These are phyloP conservation scores for Ardeotis arabs DNA, from an alignment of 2,113 vertebrate genomes.

Conservation along the genomic window DNA sequence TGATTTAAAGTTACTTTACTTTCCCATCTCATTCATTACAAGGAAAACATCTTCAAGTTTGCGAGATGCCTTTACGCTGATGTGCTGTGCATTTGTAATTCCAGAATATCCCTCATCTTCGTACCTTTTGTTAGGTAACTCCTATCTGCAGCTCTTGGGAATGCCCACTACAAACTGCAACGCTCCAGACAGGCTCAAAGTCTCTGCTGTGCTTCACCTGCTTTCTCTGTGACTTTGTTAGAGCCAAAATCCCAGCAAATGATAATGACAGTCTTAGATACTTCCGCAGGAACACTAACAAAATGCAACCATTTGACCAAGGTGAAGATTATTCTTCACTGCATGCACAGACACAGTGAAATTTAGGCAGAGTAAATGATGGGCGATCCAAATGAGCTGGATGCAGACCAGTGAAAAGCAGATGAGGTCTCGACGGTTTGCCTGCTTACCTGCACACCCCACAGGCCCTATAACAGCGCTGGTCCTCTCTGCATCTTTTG, in stretches of 20 bases:
- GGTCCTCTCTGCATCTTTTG: neutral
- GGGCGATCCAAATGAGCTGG: neutral
- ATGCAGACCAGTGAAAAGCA: neutral
- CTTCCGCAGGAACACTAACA: neutral
- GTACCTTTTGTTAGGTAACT: neutral
- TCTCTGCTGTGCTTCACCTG: neutral
- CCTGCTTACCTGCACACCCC: neutral
- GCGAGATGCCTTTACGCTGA: neutral
- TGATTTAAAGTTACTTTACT: neutral
- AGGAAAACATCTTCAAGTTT: neutral
- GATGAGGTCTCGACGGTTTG: neutral
- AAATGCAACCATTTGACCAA: neutral
- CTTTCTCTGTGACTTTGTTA: neutral
- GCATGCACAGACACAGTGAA: rapidly evolving
- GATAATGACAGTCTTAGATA: rapidly evolving
- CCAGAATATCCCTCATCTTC: neutral
- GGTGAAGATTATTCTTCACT: neutral
- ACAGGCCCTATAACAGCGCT: neutral
- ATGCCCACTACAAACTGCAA: neutral
- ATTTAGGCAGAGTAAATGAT: rapidly evolving
- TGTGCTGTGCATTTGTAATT: neutral
- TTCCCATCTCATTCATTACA: neutral
- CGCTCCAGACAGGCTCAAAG: rapidly evolving
- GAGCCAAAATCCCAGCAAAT: neutral
- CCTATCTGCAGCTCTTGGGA: neutral